A percentile compares a stretch with the other conserved stretches of the same genome.
phyloP scores from a whole-genome alignment of 2,888 invertebrate genomes.

The Heterodera filipjevi region DNA sequence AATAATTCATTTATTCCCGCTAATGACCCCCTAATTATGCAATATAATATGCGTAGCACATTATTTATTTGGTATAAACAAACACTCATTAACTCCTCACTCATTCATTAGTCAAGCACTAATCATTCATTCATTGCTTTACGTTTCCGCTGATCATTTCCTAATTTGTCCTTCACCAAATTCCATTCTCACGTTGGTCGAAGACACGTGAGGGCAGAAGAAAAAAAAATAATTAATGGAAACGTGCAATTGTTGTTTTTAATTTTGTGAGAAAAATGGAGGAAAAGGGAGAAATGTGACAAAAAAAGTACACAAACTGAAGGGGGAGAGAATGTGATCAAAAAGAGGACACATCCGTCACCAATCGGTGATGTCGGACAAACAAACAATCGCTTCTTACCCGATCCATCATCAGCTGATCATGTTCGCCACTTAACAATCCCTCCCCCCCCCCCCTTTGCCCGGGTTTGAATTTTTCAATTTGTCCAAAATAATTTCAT shows the following conservation, averaged over 20 bases:
- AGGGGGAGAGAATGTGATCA: too few species aligned
- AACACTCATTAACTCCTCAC: too few species aligned
- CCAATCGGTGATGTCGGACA: background rate
- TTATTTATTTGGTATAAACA: too few species aligned
- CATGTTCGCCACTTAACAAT: background rate
- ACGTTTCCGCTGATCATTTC: background rate
- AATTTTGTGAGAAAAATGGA: background rate
- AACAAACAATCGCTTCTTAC: background rate
- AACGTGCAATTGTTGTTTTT: background rate
- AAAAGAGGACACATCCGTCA: background rate
- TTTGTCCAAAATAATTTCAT: background rate
- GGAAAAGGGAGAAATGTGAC: background rate
- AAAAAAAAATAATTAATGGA: background rate
- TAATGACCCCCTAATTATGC: too few species aligned
- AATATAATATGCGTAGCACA: too few species aligned
- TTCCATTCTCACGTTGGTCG: slow-evolving; percentile 1
- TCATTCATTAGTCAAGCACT: too few species aligned
- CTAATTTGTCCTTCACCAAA: background rate
- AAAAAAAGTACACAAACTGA: too few species aligned
- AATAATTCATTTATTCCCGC: too few species aligned
- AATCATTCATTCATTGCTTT: background rate
- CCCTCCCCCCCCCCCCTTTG: background rate
- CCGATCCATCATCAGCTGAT: background rate
- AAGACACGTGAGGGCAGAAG: background rate
- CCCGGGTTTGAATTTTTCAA: background rate